Conservation (phyloP, 2,888 invertebrate species). For the Spatulosminthurus flaviceps region DNA sequence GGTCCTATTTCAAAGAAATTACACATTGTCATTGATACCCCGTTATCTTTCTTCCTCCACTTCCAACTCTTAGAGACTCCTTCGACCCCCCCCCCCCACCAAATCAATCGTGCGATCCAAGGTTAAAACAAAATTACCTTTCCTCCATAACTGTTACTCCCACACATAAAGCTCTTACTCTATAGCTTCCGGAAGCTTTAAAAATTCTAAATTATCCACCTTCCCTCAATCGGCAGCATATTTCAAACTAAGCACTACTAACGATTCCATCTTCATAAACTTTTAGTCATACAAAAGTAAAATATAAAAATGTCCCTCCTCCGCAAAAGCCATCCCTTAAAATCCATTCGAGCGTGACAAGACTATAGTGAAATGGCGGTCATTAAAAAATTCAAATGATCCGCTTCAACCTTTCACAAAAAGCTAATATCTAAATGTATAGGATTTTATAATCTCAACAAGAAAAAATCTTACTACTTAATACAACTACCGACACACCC, state of each 20-base stretch:
- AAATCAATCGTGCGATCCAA: neutral
- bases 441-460: neutral
- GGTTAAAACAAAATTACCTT: neutral
- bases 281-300: neutral
- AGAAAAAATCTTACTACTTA: neutral
- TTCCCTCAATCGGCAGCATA: neutral
- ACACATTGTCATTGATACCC: too few relatives aligned
- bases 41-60: neutral
- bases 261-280: too few relatives aligned
- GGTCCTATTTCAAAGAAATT: constrained; percentile 54
- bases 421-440: neutral
- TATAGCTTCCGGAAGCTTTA: constrained; percentile 29
- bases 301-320: neutral
- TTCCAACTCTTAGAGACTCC: neutral
- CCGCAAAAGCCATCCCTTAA: neutral
- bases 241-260: neutral
- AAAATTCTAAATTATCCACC: constrained; percentile 14
- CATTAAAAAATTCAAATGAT: constrained; percentile 12
- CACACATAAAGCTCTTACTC: neutral
- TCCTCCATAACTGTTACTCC: neutral
- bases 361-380: constrained; percentile 6
- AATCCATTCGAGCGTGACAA: constrained; percentile 13
- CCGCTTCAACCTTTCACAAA: neutral
- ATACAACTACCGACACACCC: neutral
- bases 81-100: too few relatives aligned